Conservation (phyloP, 1,140 invertebrate genomes). For the Micrasema minimum region DNA sequence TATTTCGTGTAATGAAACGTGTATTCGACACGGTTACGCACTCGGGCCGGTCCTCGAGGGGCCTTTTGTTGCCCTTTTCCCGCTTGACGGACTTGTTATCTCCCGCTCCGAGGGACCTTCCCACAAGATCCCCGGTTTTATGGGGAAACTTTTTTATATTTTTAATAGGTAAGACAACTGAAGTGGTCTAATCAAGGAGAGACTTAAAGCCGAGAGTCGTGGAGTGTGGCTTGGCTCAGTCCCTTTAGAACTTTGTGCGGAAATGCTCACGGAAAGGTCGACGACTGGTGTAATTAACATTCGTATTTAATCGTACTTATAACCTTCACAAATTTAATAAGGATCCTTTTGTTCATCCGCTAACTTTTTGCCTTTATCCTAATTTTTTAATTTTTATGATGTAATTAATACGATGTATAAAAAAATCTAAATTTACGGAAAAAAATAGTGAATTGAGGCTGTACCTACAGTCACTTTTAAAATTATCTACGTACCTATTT, state of each 20-base stretch:
- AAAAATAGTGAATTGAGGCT: no score
- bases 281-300: slow-evolving; percentile 15
- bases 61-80: slow-evolving; percentile 36
- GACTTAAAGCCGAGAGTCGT: slow-evolving; percentile 31
- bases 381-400: no score
- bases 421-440: no score
- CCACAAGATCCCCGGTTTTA: slow-evolving; percentile 31
- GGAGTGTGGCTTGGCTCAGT: slow-evolving; percentile 1
- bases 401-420: no score
- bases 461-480: no score
- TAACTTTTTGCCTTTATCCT: no score
- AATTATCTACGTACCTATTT: no score
- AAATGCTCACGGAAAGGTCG: slow-evolving; percentile 23
- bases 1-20: slow-evolving; percentile 32
- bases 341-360: no score
- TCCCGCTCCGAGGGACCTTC: slow-evolving; percentile 11
- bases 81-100: slow-evolving; percentile 30
- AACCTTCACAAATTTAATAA: no score
- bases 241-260: neutral
- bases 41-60: slow-evolving; percentile 11
- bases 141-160: slow-evolving; percentile 25
- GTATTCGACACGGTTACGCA: slow-evolving; percentile 40
- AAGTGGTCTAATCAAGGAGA: slow-evolving; percentile 37
- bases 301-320: neutral
- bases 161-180: slow-evolving; percentile 47